Evolutionary conservation across 2,797 vertebrate genomes (phyloP).

Genomic region (Huso huso): DNA sequence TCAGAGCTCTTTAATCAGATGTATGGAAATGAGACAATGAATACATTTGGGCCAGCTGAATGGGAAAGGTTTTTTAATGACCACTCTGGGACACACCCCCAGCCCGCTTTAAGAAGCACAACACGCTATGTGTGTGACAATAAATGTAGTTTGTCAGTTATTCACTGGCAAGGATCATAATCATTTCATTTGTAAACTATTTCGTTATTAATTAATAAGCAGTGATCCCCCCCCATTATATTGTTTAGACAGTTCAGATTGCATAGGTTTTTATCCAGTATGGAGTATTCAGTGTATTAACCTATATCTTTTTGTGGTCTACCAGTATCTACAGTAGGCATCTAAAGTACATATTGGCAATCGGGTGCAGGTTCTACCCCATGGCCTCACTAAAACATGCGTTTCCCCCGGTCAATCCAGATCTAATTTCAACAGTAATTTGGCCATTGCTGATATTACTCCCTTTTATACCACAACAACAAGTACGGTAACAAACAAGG

Average conservation of each 20-base stretch:
- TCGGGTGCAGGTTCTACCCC: too few relatives aligned
- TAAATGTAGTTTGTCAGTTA: conserved; percentile 30
- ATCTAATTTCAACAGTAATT: too few relatives aligned
- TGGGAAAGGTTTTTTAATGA: conserved; percentile 29
- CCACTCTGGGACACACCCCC: neutral
- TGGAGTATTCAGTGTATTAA: neutral
- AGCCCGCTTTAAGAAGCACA: conserved; percentile 5
- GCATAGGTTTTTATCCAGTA: neutral
- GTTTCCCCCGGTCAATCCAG: too few relatives aligned
- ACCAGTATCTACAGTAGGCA: too few relatives aligned
- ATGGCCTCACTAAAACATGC: too few relatives aligned
- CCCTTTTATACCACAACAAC: too few relatives aligned
- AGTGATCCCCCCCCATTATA: too few relatives aligned
- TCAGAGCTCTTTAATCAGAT: conserved; percentile 86
- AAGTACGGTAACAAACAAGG: too few relatives aligned
- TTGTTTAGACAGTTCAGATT: neutral
- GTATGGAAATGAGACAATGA: conserved; percentile 78
- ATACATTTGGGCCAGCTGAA: conserved; percentile 59
- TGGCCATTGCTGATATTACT: too few relatives aligned
- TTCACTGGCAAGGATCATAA: conserved; percentile 26
- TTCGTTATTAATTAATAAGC: conserved; percentile 1
- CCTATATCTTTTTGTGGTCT: too few relatives aligned
- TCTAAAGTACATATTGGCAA: too few relatives aligned
- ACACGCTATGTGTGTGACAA: conserved; percentile 10
- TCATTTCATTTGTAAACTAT: conserved; percentile 13